These are phyloP conservation scores for Larimichthys crocea DNA, from an alignment of 2,113 vertebrate genomes.

Conservation along the genomic window DNA sequence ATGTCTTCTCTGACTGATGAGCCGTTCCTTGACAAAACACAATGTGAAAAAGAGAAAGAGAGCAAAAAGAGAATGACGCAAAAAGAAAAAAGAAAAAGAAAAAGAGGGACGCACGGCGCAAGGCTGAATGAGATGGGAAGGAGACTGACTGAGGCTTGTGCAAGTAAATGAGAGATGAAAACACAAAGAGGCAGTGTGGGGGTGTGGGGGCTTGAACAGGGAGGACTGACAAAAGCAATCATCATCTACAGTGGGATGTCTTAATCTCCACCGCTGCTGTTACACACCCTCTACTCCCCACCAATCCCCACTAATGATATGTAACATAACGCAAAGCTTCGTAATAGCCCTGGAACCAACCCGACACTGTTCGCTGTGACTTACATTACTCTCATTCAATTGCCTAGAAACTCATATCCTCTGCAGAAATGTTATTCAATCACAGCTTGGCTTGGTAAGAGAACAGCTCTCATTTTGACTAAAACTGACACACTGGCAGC, in stretches of 20 bases:
- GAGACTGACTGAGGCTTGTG: constrained; percentile 55
- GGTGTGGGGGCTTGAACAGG: constrained; percentile 51
- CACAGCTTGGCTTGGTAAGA: constrained; percentile 44
- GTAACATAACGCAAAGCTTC: constrained; percentile 60
- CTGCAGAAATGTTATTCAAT: constrained; percentile 60
- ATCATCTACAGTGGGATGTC: constrained; percentile 71
- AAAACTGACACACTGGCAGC: constrained; percentile 25
- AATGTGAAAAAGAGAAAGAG: constrained; percentile 37
- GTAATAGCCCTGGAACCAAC: constrained; percentile 68
- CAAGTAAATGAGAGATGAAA: constrained; percentile 74
- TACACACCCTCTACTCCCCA: constrained; percentile 51
- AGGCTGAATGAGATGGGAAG: constrained; percentile 14
- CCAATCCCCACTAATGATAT: constrained; percentile 68
- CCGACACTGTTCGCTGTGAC: constrained; percentile 41
- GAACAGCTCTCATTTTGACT: constrained; percentile 31
- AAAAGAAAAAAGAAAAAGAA: too few species aligned
- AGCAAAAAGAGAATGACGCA: constrained; percentile 6
- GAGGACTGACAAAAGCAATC: constrained; percentile 76
- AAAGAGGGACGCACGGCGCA: neutral
- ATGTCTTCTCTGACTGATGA: constrained; percentile 65
- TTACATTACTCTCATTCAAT: constrained; percentile 57
- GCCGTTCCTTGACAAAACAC: constrained; percentile 57
- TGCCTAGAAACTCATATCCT: constrained; percentile 51
- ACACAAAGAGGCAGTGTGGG: constrained; percentile 63
- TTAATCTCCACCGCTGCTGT: constrained; percentile 67